Base-by-base conservation (phyloP, 2,797 vertebrate species). In the Oophaga sylvatica region DNA sequence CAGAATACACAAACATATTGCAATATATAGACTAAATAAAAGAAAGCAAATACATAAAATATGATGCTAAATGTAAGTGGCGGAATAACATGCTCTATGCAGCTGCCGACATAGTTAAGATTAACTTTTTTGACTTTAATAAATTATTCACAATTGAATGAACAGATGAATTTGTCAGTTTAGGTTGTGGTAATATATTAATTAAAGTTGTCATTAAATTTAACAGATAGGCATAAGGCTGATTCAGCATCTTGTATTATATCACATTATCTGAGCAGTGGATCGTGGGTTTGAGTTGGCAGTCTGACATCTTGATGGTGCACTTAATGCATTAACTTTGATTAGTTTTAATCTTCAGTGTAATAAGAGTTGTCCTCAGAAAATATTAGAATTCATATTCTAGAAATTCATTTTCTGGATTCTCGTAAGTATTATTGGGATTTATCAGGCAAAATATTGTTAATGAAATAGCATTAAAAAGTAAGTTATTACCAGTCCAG, bases 161-260 rank as follows among this genome's bases (percentile, higher is more conserved):
- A 45, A 45, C 79, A 63, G 59, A 80, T 63, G 60, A 65, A 65
- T 80, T 45, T 65, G 59, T 65, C 79, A 80, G 79, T 65, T 80
- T 63, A 65, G 59, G 19, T 80, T 80, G 79, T 45, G 35, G 8
- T 26, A 63, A 80, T 65, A 63, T 45, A 80, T 57, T 80, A 41
- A 65, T 41, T 80, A 65, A 63, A 57, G 29, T 35, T 80, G 78
- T 80, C 78, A 80, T 80, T 59, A 60, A 80, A 62, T 29, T 56
- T 53, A 77, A 80, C 57, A 35, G 26, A 80, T 60, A 29, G 26
- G 16, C 9, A 62, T 80, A 80, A 35, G 17, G 56, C 57, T 60
- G 57, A 60, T 59, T 80, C 78, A 80, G 78, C 59, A 60, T 60
- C 19, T 60, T 80, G 41, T 76, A 45, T 13, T 53, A 48, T 70